Evolutionary conservation across 1,140 invertebrate genomes (phyloP).

Genomic region (Drosophila rhopaloa): DNA sequence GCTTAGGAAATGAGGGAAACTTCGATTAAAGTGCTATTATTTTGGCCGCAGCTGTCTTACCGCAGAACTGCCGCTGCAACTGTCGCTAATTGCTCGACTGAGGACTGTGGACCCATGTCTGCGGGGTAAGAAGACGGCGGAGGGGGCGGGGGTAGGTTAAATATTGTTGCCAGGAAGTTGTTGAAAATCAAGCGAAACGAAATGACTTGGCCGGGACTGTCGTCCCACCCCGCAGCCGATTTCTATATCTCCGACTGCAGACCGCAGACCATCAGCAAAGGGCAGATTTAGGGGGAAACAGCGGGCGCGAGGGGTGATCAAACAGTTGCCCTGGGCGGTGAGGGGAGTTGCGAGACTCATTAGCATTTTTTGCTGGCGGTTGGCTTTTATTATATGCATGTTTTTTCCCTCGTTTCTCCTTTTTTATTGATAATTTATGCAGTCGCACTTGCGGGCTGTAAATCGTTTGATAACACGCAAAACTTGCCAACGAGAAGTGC

Average conservation of each 20-base stretch:
- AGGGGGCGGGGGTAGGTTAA: conserved; percentile 21
- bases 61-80: conserved; percentile 55
- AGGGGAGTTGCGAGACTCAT: conserved; percentile 52
- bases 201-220: conserved; percentile 56
- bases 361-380: conserved; percentile 74
- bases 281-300: not conserved
- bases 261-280: conserved; percentile 50
- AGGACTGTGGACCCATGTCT: conserved; percentile 30
- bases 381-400: conserved; percentile 67
- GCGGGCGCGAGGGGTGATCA: conserved; percentile 11
- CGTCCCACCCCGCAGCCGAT: conserved; percentile 7
- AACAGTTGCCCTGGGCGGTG: conserved; percentile 18
- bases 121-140: conserved; percentile 20
- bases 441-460: conserved; percentile 79
- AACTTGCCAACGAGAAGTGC: conserved; percentile 74
- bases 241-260: conserved; percentile 48
- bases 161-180: conserved; percentile 70
- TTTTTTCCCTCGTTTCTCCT: conserved; percentile 43
- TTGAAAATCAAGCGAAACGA: conserved; percentile 81
- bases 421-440: conserved; percentile 80
- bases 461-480: conserved; percentile 81
- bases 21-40: conserved; percentile 3
- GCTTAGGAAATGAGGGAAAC: not conserved
- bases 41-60: conserved; percentile 15
- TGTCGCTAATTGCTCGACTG: conserved; percentile 70